Evolutionary conservation across 1,140 invertebrate genomes (phyloP).

Genomic region (Drosophila mojavensis): DNA sequence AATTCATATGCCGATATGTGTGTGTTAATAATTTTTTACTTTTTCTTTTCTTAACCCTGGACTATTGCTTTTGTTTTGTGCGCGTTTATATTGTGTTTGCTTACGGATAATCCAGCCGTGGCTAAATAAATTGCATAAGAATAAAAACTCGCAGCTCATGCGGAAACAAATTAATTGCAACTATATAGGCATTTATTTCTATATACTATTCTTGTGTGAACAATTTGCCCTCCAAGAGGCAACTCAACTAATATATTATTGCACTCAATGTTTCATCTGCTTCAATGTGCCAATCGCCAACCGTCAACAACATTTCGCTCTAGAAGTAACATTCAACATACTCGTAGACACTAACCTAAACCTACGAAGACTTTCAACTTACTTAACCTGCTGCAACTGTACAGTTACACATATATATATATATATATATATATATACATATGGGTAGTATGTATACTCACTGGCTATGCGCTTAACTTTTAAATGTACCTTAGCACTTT

Average conservation of each 20-base stretch:
- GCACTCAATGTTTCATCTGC: slow-evolving; percentile 7
- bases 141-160: neutral
- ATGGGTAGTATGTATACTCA: neutral
- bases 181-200: neutral
- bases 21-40: slow-evolving; percentile 5
- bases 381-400: slow-evolving; percentile 29
- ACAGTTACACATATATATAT: slow-evolving; percentile 20
- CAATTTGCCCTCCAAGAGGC: slow-evolving; percentile 9
- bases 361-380: slow-evolving; percentile 31
- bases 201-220: neutral
- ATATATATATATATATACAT: slow-evolving; percentile 11
- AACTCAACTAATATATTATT: slow-evolving; percentile 33
- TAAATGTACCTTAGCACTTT: slow-evolving; percentile 3
- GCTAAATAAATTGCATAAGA: slow-evolving; percentile 12
- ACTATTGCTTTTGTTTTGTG: slow-evolving; percentile 4
- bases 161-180: neutral
- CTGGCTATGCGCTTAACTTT: slow-evolving; percentile 28
- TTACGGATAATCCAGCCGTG: slow-evolving; percentile 9
- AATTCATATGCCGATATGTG: slow-evolving; percentile 59
- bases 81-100: slow-evolving; percentile 28
- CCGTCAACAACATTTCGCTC: slow-evolving; percentile 35
- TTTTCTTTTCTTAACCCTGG: neutral
- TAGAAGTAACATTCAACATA: slow-evolving; percentile 36
- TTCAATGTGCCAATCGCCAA: slow-evolving; percentile 15
- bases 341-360: slow-evolving; percentile 28